Base-by-base conservation (phyloP, 2,888 invertebrate genomes). In the Synanthedon formicaeformis region DNA sequence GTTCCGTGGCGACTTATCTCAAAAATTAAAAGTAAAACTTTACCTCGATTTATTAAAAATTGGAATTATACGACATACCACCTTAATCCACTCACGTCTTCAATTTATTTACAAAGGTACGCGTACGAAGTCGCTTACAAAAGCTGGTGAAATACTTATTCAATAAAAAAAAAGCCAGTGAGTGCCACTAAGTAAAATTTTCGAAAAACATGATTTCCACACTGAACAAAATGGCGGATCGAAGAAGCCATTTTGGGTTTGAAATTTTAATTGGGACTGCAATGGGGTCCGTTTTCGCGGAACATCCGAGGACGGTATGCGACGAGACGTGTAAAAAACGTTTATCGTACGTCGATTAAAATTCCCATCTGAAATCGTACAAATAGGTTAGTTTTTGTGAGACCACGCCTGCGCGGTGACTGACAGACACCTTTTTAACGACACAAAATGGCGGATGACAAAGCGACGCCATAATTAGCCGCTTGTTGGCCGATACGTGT, bases 211-310 rank as follows among this genome's bases (percentile, higher is more conserved):
- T 34, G 34, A 10, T 34, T 34, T 34, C 34, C 34, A 34, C 10
- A 34, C 10, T 5, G n/a, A 61, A 57, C 74, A 82, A 83, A 73
- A 85, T 85, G 83, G 83, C 81, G 73, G 75, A 63, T 65, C 66
- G 66, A 64, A 70, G 81, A 70, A 76, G 80, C 84, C 82, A 86
- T 85, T 80, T 81, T 81, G 71, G 67, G 73, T 73, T 72, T 61
- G 71, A 75, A 82, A 85, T 86, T 79, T 87, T 85, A 86, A 86
- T 86, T 85, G 84, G 84, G 64, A 73, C 73, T 75, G 75, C 77
- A 77, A 78, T 75, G 70, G 74, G 64, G 61, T 63, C 71, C 34
- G 10, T 34, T 34, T 78, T 78, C 76, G 70, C 67, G 65, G 75
- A 72, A 78, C 77, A 73, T 73, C 71, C 57, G 60, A 59, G 55